These are phyloP conservation scores for Muraenolepis orangiensis DNA, from an alignment of 2,797 vertebrate genomes.

Conservation along the genomic window DNA sequence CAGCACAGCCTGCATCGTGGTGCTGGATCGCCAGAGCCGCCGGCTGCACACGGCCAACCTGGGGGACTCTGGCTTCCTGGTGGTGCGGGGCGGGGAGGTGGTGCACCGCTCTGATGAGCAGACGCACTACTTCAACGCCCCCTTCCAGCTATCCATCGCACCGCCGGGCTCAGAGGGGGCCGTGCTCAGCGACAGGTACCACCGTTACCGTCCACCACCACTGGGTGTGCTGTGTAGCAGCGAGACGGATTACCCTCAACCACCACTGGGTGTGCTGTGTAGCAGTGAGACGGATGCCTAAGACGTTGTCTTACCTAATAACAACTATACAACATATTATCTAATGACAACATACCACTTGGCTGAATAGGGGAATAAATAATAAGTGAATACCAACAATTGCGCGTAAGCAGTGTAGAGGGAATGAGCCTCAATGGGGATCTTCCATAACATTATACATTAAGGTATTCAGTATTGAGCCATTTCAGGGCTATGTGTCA, in stretches of 20 bases:
- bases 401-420: no score
- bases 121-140: slow-evolving; percentile 99
- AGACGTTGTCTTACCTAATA: no score
- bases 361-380: no score
- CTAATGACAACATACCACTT: no score
- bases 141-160: slow-evolving; percentile 95
- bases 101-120: slow-evolving; percentile 97
- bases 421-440: no score
- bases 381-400: no score
- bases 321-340: no score
- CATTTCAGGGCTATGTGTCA: no score
- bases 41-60: slow-evolving; percentile 93
- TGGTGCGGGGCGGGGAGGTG: slow-evolving; percentile 93
- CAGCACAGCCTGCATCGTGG: slow-evolving; percentile 96
- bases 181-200: slow-evolving; percentile 90
- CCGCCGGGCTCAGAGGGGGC: slow-evolving; percentile 91
- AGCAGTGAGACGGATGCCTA: slow-evolving; percentile 20
- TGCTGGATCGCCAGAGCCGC: slow-evolving; percentile 91
- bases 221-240: slow-evolving; percentile 24
- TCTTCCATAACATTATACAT: no score
- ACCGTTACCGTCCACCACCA: not conserved
- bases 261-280: slow-evolving; percentile 1
- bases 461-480: no score
- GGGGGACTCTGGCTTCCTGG: slow-evolving; percentile 94
- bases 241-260: not conserved